phyloP scores from a whole-genome alignment of 2,113 vertebrate species.

The Ovis canadensis region DNA sequence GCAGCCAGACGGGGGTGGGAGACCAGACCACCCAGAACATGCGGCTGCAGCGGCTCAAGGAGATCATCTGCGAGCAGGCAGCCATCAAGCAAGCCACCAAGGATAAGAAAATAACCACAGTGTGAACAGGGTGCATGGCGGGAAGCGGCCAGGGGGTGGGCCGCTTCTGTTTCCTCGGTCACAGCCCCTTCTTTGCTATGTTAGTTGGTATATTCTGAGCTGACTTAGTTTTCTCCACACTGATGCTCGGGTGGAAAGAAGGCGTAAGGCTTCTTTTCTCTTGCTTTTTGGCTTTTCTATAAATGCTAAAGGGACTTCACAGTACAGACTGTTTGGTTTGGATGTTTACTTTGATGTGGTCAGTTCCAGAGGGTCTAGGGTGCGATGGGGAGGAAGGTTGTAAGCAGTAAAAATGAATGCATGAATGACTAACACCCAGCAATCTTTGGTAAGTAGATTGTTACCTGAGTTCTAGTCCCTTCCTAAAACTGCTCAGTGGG shows the following conservation, averaged over 20 bases:
- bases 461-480: background rate
- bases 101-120: conserved; percentile 99
- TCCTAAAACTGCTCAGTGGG: background rate
- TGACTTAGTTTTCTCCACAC: background rate
- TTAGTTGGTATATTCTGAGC: background rate
- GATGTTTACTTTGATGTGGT: background rate
- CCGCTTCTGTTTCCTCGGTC: background rate
- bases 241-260: background rate
- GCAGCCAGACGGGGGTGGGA: conserved; percentile 96
- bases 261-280: background rate
- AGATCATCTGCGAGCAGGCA: conserved; percentile 98
- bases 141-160: accelerated
- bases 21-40: conserved; percentile 95
- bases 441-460: background rate
- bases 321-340: background rate
- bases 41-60: conserved; percentile 94
- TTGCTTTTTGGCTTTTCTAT: background rate
- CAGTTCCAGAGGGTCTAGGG: background rate
- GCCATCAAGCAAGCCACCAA: conserved; percentile 99
- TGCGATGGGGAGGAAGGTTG: background rate
- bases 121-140: conserved; percentile 62
- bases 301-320: background rate
- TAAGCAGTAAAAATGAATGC: background rate
- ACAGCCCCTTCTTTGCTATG: background rate
- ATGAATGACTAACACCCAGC: background rate